Evolutionary conservation across 2,113 vertebrate genomes (phyloP).

Genomic region (Scophthalmus maximus): DNA sequence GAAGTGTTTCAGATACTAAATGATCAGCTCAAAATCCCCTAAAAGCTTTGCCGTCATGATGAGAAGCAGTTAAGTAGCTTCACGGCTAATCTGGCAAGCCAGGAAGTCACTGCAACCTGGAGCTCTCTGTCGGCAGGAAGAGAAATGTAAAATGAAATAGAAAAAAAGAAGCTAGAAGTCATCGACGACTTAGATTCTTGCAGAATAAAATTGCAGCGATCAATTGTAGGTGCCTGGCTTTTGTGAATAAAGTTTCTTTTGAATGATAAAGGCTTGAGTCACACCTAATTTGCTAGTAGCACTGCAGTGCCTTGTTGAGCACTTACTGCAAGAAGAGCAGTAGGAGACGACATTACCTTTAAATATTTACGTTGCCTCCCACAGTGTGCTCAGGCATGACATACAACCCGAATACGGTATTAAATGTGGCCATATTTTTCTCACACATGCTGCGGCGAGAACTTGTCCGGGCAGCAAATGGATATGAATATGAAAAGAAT

Average conservation of each 20-base stretch:
- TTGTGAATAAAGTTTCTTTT: constrained; percentile 11
- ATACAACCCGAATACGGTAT: constrained; percentile 60
- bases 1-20: constrained; percentile 47
- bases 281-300: constrained; percentile 19
- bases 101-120: constrained; percentile 26
- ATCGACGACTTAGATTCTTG: background rate
- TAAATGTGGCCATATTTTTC: constrained; percentile 53
- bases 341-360: constrained; percentile 51
- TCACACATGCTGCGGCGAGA: constrained; percentile 28
- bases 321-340: constrained; percentile 37
- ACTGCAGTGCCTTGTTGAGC: constrained; percentile 45
- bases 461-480: constrained; percentile 53
- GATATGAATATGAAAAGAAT: constrained; percentile 70
- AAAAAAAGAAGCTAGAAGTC: constrained; percentile 3
- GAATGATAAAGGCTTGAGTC: constrained; percentile 27
- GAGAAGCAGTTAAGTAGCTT: constrained; percentile 41
- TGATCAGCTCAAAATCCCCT: constrained; percentile 46
- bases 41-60: constrained; percentile 55
- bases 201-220: background rate
- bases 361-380: constrained; percentile 75
- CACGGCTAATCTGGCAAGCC: constrained; percentile 23
- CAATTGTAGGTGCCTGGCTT: background rate
- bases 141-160: background rate
- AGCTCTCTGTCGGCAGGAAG: constrained; percentile 4
- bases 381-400: constrained; percentile 59